Evolutionary conservation across 2,888 invertebrate genomes (phyloP), one percentile per base, ranked within the genome.

Genomic region (Leptinotarsa juncta): DNA sequence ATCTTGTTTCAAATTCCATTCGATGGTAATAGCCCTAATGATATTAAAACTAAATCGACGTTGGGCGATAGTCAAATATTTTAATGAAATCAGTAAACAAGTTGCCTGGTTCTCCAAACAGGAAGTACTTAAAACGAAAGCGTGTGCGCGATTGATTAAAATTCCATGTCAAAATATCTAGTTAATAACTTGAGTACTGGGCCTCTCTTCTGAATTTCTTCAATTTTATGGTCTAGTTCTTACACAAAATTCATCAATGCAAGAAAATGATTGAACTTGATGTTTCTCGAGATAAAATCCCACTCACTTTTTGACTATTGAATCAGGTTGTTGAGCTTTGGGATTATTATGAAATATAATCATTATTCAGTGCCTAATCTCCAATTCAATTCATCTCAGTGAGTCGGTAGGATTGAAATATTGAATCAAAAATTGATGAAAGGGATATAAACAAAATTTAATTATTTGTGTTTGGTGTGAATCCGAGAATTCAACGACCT

Each of bases 81-180:
- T 73, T 73, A 76, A 71, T 76, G 68, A 70, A 70, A 72, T 72
- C 70, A 70, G 51, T 72, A 75, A 75, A 75, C 72, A 62, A 62
- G 78, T 76, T 70, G 53, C 60, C 51, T n/a, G 62, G 62, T 12
- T 62, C 42, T 65, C 14, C 16, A 53, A 73, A 73, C 73, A 75
- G 75, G 77, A 77, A 77, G 77, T 73, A 20, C 71, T 73, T 75
- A 73, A 77, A 50, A 32, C 68, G 72, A 53, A 70, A 51, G 70
- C 68, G 73, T 69, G 68, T 65, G 68, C 65, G 18, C 65, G 20
- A 55, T 57, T 67, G 70, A 76, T 76, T 73, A 73, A 67, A 67
- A 73, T 65, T 67, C 50, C 71, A 72, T 73, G 76, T 76, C 76
- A 76, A 73, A 76, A 76, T 76, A 76, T 57, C 65, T 55, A 62